These are phyloP conservation scores for Plutomurus gul DNA, from an alignment of 1,140 invertebrate genomes.

Conservation along the genomic window DNA sequence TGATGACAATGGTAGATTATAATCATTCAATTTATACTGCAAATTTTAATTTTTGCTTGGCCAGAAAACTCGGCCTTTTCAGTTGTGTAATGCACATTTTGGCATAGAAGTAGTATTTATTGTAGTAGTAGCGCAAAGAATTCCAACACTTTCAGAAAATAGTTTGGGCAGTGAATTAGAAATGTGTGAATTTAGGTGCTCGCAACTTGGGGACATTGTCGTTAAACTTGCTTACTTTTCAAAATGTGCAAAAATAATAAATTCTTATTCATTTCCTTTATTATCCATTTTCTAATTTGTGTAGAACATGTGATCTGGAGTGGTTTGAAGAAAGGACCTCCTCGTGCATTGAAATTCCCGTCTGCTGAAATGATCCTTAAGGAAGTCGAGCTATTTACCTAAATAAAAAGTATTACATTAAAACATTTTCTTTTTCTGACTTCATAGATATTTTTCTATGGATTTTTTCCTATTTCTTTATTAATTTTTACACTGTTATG, in stretches of 20 bases:
- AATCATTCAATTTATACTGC: not conserved
- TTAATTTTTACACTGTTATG: not conserved
- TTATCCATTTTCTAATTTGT: not conserved
- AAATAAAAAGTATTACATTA: not conserved
- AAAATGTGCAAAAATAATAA: not conserved
- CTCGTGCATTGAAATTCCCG: not conserved
- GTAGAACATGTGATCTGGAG: not conserved
- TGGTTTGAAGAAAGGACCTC: conserved; percentile 1
- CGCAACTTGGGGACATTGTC: too few relatives aligned
- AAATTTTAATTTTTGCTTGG: too few relatives aligned
- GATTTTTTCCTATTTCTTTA: not conserved
- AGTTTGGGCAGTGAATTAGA: too few relatives aligned
- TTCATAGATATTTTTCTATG: not conserved
- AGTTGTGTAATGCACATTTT: too few relatives aligned
- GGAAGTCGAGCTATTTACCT: not conserved
- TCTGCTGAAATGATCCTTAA: not conserved
- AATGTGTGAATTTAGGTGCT: too few relatives aligned
- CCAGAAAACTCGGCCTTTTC: too few relatives aligned
- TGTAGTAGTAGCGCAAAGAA: too few relatives aligned
- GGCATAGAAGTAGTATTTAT: too few relatives aligned
- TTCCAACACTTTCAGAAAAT: too few relatives aligned
- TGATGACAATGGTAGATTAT: not conserved
- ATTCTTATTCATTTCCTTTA: not conserved
- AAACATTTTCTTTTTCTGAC: not conserved
- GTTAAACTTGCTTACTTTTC: too few relatives aligned